Base-by-base conservation (phyloP, 1,140 invertebrate genomes). In the Pseudachorutes palmiensis region DNA sequence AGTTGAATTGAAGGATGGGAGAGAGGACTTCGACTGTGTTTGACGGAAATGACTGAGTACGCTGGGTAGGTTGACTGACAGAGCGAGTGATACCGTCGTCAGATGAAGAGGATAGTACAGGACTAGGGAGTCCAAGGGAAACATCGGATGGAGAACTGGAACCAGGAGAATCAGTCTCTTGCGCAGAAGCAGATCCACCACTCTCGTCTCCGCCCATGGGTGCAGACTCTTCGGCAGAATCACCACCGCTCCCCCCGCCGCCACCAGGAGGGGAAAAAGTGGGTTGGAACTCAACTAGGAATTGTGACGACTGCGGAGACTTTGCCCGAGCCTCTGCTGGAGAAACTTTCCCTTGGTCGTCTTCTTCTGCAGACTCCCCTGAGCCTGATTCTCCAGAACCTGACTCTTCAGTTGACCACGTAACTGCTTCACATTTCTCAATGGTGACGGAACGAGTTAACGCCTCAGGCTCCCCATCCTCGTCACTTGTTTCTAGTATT, bases 1-100 rank as follows among this genome's bases (percentile, higher is more conserved):
- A 55, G 51, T 55, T 55, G 51, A 55, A 55, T 16, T 55, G 51
- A 24, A 55, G 51, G 24, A 55, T 55, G 14, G 51, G 51, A 14
- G 51, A 55, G 51, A 55, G 51, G 51, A 55, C 51, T 55, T 55
- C 51, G 51, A 24, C 24, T 5, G 51, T 55, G 5, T 12, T 55
- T 26, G 51, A 55, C 24, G 51, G 24, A 22, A 55, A 55, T 26
- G 51, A 55, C 12, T 12, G 12, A 14, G 51, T 55, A 5, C 51
- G 9, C 24, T 55, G 51, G 14, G 51, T 55, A 5, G 12, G 5
- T 26, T 55, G 51, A 55, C 51, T 55, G 5, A 55, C 9, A 14
- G 51, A 24, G 51, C 14, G 9, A 5, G 51, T 12, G 5, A 55
- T 12, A 14, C 51, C 24, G 9, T 22, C 51, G 14, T 55, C 51